phyloP scores from a whole-genome alignment of 1,140 invertebrate genomes.

The Lepidotrigona ventralis region DNA sequence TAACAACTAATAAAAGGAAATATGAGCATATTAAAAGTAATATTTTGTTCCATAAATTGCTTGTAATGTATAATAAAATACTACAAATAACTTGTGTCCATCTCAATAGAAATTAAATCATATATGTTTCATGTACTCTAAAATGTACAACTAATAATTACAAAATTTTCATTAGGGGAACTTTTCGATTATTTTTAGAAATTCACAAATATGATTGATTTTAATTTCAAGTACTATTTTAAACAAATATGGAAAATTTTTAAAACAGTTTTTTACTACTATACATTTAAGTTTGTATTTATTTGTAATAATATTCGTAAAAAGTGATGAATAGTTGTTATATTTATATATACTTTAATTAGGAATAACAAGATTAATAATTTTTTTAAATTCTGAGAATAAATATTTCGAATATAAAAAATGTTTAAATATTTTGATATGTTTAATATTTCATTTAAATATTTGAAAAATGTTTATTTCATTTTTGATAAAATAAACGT shows the following conservation, averaged over 20 bases:
- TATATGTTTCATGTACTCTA: not conserved
- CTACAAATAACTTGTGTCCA: not conserved
- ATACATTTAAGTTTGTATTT: constrained; percentile 13
- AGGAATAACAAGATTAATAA: constrained; percentile 2
- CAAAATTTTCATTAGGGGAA: constrained; percentile 1
- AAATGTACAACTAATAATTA: not conserved
- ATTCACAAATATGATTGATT: not conserved
- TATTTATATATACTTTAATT: not conserved
- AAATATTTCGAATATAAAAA: too few species aligned
- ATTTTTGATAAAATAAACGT: too few species aligned
- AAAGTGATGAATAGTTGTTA: not conserved
- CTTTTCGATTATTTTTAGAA: constrained; percentile 3
- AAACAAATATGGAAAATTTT: not conserved
- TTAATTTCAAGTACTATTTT: not conserved
- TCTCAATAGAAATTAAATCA: constrained; percentile 8
- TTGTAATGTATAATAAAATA: constrained; percentile 5
- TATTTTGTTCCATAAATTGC: constrained; percentile 1
- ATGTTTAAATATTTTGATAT: too few species aligned
- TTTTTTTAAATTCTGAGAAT: not conserved
- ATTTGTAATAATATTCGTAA: not conserved
- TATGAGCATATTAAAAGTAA: not conserved
- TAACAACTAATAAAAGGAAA: not conserved
- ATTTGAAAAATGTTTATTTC: too few species aligned
- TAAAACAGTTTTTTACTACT: not conserved
- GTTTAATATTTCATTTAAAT: too few species aligned